Conservation (phyloP, 2,888 invertebrate genomes). For the Oxyscelio sp. region DNA sequence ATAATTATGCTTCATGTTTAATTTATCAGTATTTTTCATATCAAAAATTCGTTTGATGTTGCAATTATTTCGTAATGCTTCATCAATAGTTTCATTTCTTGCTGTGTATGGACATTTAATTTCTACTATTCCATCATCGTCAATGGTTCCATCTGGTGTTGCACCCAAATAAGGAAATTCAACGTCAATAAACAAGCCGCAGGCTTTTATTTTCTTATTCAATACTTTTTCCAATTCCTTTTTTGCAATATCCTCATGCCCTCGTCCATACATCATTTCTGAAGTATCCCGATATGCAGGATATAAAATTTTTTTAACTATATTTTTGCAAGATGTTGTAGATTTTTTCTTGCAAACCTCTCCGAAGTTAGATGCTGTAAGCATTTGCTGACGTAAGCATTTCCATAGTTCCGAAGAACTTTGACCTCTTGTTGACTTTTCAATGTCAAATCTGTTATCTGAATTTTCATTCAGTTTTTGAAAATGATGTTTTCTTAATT, state of each 20-base stretch:
- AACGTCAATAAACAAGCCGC: conserved; percentile 49
- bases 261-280: conserved; percentile 43
- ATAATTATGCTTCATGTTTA: background rate
- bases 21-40: background rate
- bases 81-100: background rate
- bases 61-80: background rate
- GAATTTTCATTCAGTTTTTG: no score
- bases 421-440: conserved; percentile 44
- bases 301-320: conserved; percentile 55
- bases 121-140: conserved; percentile 60
- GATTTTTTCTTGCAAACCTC: conserved; percentile 41
- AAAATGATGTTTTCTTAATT: no score
- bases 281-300: background rate
- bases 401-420: conserved; percentile 47
- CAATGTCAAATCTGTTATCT: no score
- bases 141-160: conserved; percentile 67
- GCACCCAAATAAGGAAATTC: conserved; percentile 37
- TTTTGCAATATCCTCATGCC: conserved; percentile 54
- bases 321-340: conserved; percentile 28
- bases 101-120: conserved; percentile 47
- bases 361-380: conserved; percentile 66
- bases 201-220: conserved; percentile 2
- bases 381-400: conserved; percentile 24
- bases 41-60: background rate
- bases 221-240: conserved; percentile 19